Percentiles rank a stretch among this genome's conserved stretches.
phyloP scores from a whole-genome alignment of 1,140 invertebrate species.

The Saxidomus purpurata region DNA sequence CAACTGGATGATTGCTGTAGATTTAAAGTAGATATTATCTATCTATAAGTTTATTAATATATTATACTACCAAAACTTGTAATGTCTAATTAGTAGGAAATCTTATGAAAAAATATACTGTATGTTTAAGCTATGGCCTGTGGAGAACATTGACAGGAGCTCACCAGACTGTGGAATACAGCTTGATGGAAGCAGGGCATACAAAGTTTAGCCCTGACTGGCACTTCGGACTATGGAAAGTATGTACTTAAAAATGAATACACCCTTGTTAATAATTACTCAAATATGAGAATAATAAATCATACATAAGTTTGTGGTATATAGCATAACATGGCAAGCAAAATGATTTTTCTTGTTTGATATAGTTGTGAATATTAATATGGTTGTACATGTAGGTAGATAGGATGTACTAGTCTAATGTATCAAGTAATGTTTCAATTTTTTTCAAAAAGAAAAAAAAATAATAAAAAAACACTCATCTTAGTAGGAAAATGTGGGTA shows the following conservation, averaged over 20 bases:
- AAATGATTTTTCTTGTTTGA: no score
- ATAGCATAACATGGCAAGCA: neutral
- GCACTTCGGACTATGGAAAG: conserved; percentile 21
- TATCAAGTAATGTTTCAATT: no score
- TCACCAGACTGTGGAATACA: neutral
- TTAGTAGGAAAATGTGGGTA: no score
- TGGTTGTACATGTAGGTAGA: neutral
- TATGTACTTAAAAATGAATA: neutral
- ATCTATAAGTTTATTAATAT: no score
- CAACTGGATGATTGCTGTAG: no score
- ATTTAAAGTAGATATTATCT: no score
- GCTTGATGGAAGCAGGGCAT: conserved; percentile 6
- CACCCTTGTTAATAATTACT: neutral
- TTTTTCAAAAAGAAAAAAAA: no score
- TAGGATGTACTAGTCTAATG: neutral
- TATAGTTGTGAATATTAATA: neutral
- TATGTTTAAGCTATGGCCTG: neutral
- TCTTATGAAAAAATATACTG: neutral
- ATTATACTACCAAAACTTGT: no score
- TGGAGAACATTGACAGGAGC: neutral
- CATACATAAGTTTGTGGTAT: neutral
- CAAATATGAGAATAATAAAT: neutral
- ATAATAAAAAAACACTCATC: no score
- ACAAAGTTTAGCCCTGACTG: no score
- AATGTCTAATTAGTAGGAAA: no score